Conservation (phyloP, 1,140 invertebrate genomes). For the Ceratosolen solmsi region DNA sequence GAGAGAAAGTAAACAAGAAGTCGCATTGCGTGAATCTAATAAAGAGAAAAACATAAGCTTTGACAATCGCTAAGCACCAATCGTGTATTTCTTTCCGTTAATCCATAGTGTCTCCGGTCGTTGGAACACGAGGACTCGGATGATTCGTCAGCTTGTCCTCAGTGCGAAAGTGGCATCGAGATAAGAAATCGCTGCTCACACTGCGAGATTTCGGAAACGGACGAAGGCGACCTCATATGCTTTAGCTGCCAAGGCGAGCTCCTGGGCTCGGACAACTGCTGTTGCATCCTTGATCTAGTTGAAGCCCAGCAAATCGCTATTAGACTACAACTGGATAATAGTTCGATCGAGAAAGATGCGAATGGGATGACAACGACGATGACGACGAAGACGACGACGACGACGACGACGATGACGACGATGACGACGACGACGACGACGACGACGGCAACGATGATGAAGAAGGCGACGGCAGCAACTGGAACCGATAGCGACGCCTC, state of each 20-base stretch:
- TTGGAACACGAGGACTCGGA: slow-evolving; percentile 53
- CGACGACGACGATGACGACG: slow-evolving; percentile 52
- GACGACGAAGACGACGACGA: slow-evolving; percentile 48
- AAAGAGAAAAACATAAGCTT: no score
- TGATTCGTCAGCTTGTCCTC: slow-evolving; percentile 56
- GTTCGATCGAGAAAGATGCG: slow-evolving; percentile 62
- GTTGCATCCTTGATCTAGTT: slow-evolving; percentile 40
- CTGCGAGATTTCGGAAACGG: slow-evolving; percentile 59
- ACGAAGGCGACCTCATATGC: slow-evolving; percentile 67
- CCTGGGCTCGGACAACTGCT: slow-evolving; percentile 55
- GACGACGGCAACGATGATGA: no score
- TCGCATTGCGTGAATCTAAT: no score
- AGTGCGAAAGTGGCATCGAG: slow-evolving; percentile 56
- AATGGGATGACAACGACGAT: slow-evolving; percentile 60
- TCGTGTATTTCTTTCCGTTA: background rate
- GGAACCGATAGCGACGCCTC: background rate
- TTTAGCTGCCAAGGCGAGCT: slow-evolving; percentile 64
- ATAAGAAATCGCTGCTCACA: slow-evolving; percentile 61
- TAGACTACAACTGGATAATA: slow-evolving; percentile 66
- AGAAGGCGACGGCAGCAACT: slow-evolving; percentile 51
- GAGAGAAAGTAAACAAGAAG: no score
- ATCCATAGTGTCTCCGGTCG: slow-evolving; percentile 9
- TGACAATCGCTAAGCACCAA: no score
- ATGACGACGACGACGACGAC: slow-evolving; percentile 54
- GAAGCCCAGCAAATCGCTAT: slow-evolving; percentile 51